Conservation (phyloP, 23 tunicate genomes). For the Phallusia fumigata region DNA sequence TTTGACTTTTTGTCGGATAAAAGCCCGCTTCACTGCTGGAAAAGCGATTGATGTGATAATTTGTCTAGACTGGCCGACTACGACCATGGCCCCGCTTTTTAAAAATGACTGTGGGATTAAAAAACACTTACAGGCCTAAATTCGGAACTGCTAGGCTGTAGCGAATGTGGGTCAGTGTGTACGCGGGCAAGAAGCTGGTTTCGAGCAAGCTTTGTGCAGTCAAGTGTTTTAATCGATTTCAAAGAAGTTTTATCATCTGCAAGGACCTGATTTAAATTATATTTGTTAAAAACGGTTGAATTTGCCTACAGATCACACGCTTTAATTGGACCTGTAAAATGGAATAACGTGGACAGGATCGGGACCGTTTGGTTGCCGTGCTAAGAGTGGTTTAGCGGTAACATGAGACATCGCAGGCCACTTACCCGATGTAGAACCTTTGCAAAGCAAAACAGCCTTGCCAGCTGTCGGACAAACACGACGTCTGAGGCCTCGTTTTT, state of each 20-base stretch:
- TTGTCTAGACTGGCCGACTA: slow-evolving; percentile 7
- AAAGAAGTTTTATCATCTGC: too few species aligned
- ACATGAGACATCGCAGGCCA: background rate
- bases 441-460: background rate
- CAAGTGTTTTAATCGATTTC: too few species aligned
- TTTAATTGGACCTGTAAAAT: too few species aligned
- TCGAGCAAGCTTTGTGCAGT: too few species aligned
- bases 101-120: background rate
- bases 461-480: background rate
- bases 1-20: background rate
- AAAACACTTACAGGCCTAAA: too few species aligned
- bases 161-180: too few species aligned
- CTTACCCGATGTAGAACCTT: background rate
- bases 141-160: too few species aligned
- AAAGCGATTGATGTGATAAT: background rate
- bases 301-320: too few species aligned
- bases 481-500: background rate
- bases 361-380: background rate
- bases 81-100: background rate
- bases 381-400: background rate
- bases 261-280: too few species aligned
- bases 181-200: too few species aligned
- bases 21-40: background rate
- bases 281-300: too few species aligned
- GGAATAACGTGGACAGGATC: too few species aligned